phyloP scores from a whole-genome alignment of 2,888 invertebrate genomes.

The Dryadula phaetusa region DNA sequence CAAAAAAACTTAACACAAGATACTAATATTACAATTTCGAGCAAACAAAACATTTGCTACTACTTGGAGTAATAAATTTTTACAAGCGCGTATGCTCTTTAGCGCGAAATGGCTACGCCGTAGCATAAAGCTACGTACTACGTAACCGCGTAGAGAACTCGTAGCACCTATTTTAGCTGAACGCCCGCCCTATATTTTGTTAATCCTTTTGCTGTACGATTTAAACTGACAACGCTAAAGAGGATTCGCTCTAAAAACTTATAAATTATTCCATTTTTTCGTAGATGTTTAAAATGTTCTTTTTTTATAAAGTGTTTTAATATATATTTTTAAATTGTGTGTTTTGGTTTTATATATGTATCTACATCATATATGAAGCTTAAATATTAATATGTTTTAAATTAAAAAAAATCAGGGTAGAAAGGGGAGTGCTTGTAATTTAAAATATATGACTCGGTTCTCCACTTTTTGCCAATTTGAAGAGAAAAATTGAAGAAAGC shows the following conservation, averaged over 20 bases:
- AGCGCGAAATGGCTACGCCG: constrained; percentile 42
- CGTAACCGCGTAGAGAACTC: constrained; percentile 47
- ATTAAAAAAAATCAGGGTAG: too few relatives aligned
- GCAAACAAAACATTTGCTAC: constrained; percentile 35
- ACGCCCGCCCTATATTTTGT: constrained; percentile 39
- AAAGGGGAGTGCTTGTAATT: too few relatives aligned
- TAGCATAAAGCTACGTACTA: constrained; percentile 46
- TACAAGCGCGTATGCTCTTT: constrained; percentile 49
- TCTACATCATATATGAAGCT: too few relatives aligned
- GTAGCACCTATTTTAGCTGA: constrained; percentile 44
- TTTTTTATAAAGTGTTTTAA: background rate
- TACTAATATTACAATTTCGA: constrained; percentile 27
- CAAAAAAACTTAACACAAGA: constrained; percentile 11
- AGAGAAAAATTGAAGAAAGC: too few relatives aligned
- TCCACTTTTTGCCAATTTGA: too few relatives aligned
- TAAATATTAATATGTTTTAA: too few relatives aligned
- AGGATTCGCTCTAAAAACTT: constrained; percentile 18
- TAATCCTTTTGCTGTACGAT: constrained; percentile 33
- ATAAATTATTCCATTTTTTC: constrained; percentile 18
- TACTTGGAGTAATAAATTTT: constrained; percentile 50
- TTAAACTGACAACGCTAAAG: constrained; percentile 34
- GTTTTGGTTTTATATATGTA: too few relatives aligned
- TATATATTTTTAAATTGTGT: background rate
- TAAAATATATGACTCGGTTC: too few relatives aligned
- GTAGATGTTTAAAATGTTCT: background rate